Percentiles rank a stretch among this genome's conserved stretches.
phyloP scores from a whole-genome alignment of 2,113 vertebrate genomes.

The Gorilla gorilla region DNA sequence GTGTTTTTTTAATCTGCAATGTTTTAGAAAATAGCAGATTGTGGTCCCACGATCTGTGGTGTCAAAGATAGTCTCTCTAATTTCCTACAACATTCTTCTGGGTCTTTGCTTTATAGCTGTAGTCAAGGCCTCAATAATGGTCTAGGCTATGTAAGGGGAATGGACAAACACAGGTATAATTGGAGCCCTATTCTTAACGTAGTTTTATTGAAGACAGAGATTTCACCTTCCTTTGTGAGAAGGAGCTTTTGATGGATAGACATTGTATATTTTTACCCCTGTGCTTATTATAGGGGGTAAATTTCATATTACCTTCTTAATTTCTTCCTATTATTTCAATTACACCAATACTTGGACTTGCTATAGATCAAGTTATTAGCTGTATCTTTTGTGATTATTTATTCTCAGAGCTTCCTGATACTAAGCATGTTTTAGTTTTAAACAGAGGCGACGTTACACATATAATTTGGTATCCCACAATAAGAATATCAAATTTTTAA shows the following conservation, averaged over 20 bases:
- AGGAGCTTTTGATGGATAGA: not conserved
- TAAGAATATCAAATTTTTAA: slow-evolving; percentile 4
- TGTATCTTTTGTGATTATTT: not conserved
- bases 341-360: not conserved
- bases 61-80: not conserved
- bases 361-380: not conserved
- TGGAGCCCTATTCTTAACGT: not conserved
- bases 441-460: not conserved
- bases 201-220: not conserved
- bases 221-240: not conserved
- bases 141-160: not conserved
- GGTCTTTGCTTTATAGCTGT: not conserved
- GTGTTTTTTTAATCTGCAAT: not conserved
- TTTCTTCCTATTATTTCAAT: not conserved
- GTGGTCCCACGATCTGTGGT: not conserved
- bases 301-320: not conserved
- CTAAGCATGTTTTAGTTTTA: slow-evolving; percentile 5
- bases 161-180: not conserved
- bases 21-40: not conserved
- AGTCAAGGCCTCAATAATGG: not conserved
- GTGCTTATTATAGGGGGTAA: not conserved
- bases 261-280: not conserved
- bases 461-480: not conserved
- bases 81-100: not conserved
- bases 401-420: not conserved